A percentile compares a stretch with the other conserved stretches of the same genome.
These are phyloP conservation scores for Stigmatopora nigra DNA, from an alignment of 2,113 vertebrate species.

Conservation along the genomic window DNA sequence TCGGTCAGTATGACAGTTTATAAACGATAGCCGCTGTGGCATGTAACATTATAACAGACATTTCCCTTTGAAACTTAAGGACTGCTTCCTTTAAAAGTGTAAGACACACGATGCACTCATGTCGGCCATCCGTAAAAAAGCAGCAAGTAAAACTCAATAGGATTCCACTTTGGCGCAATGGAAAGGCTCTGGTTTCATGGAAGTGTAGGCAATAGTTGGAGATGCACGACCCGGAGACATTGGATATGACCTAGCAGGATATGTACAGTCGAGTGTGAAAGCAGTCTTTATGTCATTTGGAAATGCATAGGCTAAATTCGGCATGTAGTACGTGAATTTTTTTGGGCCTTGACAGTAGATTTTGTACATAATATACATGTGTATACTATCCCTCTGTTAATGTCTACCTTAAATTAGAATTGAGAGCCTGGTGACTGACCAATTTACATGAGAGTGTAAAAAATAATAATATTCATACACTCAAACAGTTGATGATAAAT, in stretches of 20 bases:
- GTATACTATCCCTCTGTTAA: not conserved
- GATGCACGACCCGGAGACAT: constrained; percentile 17
- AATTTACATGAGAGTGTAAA: constrained; percentile 1
- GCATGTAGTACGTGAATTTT: too few relatives aligned
- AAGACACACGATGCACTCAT: constrained; percentile 32
- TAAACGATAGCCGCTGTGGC: constrained; percentile 27
- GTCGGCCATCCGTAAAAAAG: constrained; percentile 33
- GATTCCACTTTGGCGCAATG: constrained; percentile 41
- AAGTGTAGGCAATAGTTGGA: constrained; percentile 36
- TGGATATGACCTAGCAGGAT: not conserved
- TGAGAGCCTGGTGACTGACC: constrained; percentile 2
- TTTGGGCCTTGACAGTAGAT: too few relatives aligned
- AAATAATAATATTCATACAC: not conserved
- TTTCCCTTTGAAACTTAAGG: constrained; percentile 14
- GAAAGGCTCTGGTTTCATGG: constrained; percentile 25
- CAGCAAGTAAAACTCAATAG: constrained; percentile 53
- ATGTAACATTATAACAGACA: constrained; percentile 7
- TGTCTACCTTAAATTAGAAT: constrained; percentile 1
- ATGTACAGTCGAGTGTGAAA: not conserved
- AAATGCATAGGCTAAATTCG: too few relatives aligned
- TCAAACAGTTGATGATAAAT: not conserved
- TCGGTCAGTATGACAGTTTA: constrained; percentile 20
- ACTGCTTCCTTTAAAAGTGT: constrained; percentile 38
- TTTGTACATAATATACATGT: too few relatives aligned
- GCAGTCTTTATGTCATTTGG: not conserved